A percentile compares a stretch with the other conserved stretches of the same genome.
phyloP scores from a whole-genome alignment of 1,140 invertebrate genomes.

The Tetranychus urticae region DNA sequence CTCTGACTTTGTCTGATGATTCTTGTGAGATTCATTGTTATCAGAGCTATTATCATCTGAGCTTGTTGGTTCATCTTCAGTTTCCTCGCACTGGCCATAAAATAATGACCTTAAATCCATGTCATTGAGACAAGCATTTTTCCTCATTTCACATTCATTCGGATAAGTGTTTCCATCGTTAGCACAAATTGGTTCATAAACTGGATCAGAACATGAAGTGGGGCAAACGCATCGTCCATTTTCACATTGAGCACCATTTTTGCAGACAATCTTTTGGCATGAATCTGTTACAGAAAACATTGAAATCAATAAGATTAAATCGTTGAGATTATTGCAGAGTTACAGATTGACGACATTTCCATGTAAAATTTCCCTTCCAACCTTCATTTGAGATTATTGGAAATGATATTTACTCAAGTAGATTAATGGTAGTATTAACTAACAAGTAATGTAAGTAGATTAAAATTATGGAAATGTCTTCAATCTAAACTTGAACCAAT shows the following conservation, averaged over 20 bases:
- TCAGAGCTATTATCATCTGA: neutral
- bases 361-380: too few species aligned
- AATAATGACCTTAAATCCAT: slow-evolving; percentile 18
- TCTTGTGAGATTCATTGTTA: too few species aligned
- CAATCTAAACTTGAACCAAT: neutral
- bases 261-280: slow-evolving; percentile 49
- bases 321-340: too few species aligned
- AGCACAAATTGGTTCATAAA: slow-evolving; percentile 42
- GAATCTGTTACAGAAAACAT: neutral
- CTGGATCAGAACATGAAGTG: slow-evolving; percentile 31
- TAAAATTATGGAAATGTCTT: too few species aligned
- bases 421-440: too few species aligned
- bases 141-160: slow-evolving; percentile 37
- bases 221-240: slow-evolving; percentile 62
- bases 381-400: too few species aligned
- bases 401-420: too few species aligned
- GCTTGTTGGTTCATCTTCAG: neutral
- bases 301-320: neutral
- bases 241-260: slow-evolving; percentile 49
- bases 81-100: neutral
- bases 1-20: too few species aligned
- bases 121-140: slow-evolving; percentile 43
- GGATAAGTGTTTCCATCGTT: slow-evolving; percentile 53
- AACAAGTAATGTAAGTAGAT: too few species aligned
- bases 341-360: too few species aligned